These are phyloP conservation scores for Oreochromis grahami DNA, from an alignment of 2,797 vertebrate genomes.

Conservation along the genomic window DNA sequence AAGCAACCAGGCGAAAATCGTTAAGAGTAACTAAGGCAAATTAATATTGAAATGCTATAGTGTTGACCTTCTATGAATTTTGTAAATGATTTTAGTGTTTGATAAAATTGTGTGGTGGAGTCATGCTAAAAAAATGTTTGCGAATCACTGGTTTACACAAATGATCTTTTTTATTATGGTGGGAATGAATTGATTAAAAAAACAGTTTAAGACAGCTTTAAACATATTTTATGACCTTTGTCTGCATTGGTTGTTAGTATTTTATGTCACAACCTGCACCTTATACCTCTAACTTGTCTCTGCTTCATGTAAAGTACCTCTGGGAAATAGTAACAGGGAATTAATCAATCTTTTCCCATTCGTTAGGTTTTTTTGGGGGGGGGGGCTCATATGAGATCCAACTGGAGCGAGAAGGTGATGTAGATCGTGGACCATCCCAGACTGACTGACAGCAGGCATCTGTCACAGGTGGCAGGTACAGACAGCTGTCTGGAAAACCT, in stretches of 20 bases:
- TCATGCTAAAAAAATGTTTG: background rate
- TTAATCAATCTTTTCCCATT: conserved; percentile 8
- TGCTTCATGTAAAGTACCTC: background rate
- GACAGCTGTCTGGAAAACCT: conserved; percentile 58
- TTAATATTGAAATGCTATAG: background rate
- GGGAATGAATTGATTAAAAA: background rate
- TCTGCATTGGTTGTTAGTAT: background rate
- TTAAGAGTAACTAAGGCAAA: background rate
- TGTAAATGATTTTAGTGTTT: background rate
- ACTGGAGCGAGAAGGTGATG: background rate
- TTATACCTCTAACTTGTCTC: background rate
- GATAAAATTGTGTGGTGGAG: background rate
- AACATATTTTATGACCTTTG: background rate
- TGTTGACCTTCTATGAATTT: background rate
- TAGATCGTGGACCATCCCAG: conserved; percentile 28
- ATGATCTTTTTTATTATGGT: background rate
- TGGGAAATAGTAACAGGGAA: background rate
- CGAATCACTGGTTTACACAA: background rate
- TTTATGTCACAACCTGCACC: background rate
- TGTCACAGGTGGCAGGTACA: conserved; percentile 64
- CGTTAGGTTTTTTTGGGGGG: background rate
- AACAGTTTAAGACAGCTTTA: background rate
- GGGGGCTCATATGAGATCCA: conserved; percentile 12
- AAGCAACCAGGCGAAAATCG: background rate
- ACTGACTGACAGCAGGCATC: conserved; percentile 59